These are phyloP conservation scores for Prosopocoilus inquinatus DNA, from an alignment of 2,888 invertebrate genomes.

Conservation along the genomic window DNA sequence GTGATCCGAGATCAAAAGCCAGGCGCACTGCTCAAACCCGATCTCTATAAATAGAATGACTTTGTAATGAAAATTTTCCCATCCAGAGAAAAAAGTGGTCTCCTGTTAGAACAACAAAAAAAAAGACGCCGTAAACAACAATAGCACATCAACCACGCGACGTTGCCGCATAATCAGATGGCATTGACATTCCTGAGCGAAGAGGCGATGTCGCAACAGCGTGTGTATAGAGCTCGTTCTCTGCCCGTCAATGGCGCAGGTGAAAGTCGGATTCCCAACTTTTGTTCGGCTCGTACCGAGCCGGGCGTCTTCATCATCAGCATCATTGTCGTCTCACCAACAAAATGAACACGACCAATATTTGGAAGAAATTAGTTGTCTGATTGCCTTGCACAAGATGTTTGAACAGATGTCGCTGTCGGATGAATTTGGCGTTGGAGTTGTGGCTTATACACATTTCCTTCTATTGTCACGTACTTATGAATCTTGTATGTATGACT, in stretches of 20 bases:
- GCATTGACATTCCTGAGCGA: slow-evolving; percentile 19
- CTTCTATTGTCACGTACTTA: too few species aligned
- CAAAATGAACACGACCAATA: too few species aligned
- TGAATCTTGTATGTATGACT: too few species aligned
- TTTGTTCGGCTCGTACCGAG: neutral
- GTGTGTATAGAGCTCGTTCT: neutral
- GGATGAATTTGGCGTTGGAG: too few species aligned
- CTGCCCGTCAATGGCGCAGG: slow-evolving; percentile 1
- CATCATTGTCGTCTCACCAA: too few species aligned
- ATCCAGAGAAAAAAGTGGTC: too few species aligned
- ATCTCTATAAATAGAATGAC: neutral
- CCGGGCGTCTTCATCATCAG: too few species aligned
- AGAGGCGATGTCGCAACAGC: slow-evolving; percentile 6
- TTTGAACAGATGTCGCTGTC: too few species aligned
- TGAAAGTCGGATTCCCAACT: neutral
- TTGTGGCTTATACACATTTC: too few species aligned
- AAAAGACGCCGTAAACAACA: neutral
- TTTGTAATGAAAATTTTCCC: neutral
- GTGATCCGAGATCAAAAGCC: neutral
- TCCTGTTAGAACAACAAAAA: neutral
- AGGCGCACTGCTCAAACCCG: neutral
- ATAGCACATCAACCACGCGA: neutral
- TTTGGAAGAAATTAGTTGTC: too few species aligned
- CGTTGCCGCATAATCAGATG: slow-evolving; percentile 15
- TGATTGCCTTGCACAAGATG: too few species aligned